Evolutionary conservation across 2,113 vertebrate genomes (phyloP).

Genomic region (Diadophis punctatus): DNA sequence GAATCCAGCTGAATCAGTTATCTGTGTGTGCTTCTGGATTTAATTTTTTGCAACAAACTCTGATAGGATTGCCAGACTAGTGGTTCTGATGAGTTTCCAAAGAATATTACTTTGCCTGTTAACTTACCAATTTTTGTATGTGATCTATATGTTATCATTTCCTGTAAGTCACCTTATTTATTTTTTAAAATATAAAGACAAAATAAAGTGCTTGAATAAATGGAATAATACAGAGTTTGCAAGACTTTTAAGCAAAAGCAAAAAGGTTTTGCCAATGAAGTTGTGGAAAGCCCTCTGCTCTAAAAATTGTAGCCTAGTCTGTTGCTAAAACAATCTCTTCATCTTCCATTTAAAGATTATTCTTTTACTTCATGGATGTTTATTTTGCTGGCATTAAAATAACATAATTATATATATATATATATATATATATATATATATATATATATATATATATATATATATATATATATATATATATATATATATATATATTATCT

Average conservation of each 20-base stretch:
- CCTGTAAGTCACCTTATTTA: background rate
- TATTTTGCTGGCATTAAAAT: background rate
- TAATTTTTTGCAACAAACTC: no score
- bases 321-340: background rate
- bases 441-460: no score
- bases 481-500: background rate
- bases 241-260: background rate
- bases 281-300: background rate
- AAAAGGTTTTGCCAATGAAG: background rate
- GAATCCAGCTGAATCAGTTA: no score
- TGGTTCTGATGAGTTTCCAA: background rate
- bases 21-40: no score
- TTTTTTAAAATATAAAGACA: background rate
- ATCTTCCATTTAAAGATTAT: background rate
- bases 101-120: background rate
- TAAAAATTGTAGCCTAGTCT: background rate
- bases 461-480: no score
- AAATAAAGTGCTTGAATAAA: background rate
- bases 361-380: background rate
- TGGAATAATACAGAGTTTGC: background rate
- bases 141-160: background rate
- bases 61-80: background rate
- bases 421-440: no score
- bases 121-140: background rate
- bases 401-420: background rate